Conservation (phyloP, 2,797 vertebrate species). For the Buphagus erythrorhynchus region DNA sequence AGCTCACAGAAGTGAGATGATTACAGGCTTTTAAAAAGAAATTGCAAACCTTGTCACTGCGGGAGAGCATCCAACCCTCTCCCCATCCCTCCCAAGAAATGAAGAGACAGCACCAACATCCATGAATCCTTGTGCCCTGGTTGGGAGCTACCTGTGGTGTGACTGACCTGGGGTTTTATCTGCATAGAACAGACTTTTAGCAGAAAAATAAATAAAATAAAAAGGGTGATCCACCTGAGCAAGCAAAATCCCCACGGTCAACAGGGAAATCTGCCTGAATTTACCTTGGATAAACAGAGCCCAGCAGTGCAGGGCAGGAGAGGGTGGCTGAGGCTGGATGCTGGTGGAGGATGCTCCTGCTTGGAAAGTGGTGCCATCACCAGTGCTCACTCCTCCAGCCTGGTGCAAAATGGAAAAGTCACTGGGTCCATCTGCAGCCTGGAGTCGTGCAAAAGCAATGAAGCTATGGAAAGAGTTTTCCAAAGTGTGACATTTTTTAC, state of each 20-base stretch:
- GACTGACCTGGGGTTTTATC: not conserved
- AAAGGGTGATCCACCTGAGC: not conserved
- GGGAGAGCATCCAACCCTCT: not conserved
- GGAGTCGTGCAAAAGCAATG: not conserved
- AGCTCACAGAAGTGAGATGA: not conserved
- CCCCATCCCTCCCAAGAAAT: not conserved
- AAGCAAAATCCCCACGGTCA: not conserved
- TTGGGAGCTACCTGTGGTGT: not conserved
- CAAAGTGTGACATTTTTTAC: not conserved
- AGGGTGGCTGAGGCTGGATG: not conserved
- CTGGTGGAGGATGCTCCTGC: not conserved
- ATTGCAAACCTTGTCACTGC: not conserved
- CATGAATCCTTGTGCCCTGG: not conserved
- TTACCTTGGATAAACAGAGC: not conserved
- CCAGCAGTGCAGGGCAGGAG: not conserved
- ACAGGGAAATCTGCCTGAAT: not conserved
- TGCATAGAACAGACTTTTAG: not conserved
- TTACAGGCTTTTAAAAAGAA: slow-evolving; percentile 25
- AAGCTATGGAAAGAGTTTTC: not conserved
- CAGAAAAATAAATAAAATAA: slow-evolving; percentile 11
- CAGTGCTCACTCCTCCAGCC: not conserved
- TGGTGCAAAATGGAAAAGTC: not conserved
- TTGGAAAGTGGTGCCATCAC: accelerated
- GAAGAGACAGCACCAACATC: not conserved
- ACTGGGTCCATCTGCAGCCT: accelerated